A percentile compares a stretch with the other conserved stretches of the same genome.
Evolutionary conservation across 1,140 invertebrate genomes (phyloP).

Genomic region (Philopotamus ludificatus): DNA sequence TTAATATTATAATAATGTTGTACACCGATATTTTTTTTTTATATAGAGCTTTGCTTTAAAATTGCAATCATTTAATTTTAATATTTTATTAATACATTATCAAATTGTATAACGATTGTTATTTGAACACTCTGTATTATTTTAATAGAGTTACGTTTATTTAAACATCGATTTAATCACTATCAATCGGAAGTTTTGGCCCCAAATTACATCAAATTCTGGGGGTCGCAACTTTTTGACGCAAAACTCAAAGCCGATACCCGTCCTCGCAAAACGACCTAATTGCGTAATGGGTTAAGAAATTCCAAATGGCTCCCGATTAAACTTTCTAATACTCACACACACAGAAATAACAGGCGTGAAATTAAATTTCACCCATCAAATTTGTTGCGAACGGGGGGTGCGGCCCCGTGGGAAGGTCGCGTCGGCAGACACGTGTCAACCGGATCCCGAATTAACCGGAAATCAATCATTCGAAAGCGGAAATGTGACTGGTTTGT

Average conservation of each 20-base stretch:
- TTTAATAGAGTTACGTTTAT: too few relatives aligned
- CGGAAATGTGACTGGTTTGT: too few relatives aligned
- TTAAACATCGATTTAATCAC: too few relatives aligned
- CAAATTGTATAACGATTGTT: not conserved
- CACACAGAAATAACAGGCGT: not conserved
- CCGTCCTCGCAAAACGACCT: not conserved
- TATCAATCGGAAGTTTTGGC: too few relatives aligned
- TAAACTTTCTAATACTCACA: not conserved
- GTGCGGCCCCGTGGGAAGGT: not conserved
- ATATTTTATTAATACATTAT: not conserved
- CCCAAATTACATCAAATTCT: not conserved
- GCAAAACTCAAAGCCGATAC: not conserved
- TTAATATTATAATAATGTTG: too few relatives aligned
- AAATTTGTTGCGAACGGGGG: not conserved
- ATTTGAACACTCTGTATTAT: too few relatives aligned
- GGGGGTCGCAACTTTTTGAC: not conserved
- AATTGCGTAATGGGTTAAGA: not conserved
- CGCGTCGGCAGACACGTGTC: not conserved
- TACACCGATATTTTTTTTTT: too few relatives aligned
- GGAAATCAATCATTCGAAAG: constrained; percentile 2
- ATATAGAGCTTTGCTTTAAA: not conserved
- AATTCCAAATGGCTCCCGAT: not conserved
- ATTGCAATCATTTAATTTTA: not conserved
- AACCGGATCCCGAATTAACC: not conserved
- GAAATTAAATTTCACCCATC: not conserved